These are phyloP conservation scores for Triplophysa yarkandensis DNA, from an alignment of 2,797 vertebrate genomes.

Conservation along the genomic window DNA sequence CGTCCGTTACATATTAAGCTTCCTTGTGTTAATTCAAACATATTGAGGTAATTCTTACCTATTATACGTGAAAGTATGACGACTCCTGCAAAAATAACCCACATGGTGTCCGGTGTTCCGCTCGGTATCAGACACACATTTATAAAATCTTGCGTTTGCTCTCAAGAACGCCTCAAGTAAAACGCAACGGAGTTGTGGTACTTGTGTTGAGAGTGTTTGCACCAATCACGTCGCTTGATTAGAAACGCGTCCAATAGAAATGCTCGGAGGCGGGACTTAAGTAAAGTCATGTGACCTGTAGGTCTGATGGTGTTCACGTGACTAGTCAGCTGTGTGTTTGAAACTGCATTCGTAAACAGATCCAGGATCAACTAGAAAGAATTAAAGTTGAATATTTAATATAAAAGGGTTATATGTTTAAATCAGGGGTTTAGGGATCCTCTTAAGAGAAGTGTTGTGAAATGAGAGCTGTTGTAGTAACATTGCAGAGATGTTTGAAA, in stretches of 20 bases:
- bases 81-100: conserved; percentile 31
- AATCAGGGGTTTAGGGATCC: too few species aligned
- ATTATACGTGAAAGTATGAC: conserved; percentile 33
- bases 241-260: neutral
- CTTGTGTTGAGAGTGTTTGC: neutral
- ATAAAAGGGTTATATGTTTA: too few species aligned
- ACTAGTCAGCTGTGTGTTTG: conserved; percentile 40
- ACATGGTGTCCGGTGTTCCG: conserved; percentile 33
- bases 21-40: neutral
- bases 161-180: neutral
- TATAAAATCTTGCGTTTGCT: neutral
- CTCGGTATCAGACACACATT: neutral
- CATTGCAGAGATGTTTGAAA: conserved; percentile 21
- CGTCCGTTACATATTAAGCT: neutral
- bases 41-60: conserved; percentile 46
- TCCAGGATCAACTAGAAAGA: too few species aligned
- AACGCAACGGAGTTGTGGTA: neutral
- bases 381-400: too few species aligned
- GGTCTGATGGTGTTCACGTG: conserved; percentile 37
- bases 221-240: neutral
- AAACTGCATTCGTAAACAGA: neutral
- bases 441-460: neutral
- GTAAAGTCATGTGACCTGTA: conserved; percentile 48
- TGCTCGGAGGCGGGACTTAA: neutral
- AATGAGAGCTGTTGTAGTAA: conserved; percentile 1